A percentile compares a stretch with the other conserved stretches of the same genome.
These are phyloP conservation scores for Onychomys leucogaster DNA, from an alignment of 2,797 vertebrate species.

Conservation along the genomic window DNA sequence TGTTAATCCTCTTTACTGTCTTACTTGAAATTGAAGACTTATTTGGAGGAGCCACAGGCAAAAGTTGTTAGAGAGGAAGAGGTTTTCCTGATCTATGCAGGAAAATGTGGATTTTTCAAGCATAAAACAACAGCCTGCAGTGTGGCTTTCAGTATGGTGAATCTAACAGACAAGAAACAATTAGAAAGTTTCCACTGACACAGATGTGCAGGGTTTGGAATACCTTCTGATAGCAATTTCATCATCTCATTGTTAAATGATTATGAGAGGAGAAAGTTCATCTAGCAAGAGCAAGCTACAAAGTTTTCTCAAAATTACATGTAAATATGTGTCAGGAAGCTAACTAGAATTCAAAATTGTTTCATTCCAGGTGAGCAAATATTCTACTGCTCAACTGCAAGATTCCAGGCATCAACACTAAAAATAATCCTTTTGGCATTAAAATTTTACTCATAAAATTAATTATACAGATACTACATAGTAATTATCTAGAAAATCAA, in stretches of 20 bases:
- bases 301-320: constrained; percentile 2
- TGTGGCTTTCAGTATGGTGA: not conserved
- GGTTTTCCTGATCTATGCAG: not conserved
- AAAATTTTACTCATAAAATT: not conserved
- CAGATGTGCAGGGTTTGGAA: not conserved
- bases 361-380: constrained; percentile 2
- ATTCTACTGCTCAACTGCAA: not conserved
- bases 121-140: not conserved
- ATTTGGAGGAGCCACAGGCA: not conserved
- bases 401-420: not conserved
- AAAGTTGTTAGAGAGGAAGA: not conserved
- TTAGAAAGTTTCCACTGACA: not conserved
- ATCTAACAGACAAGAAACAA: constrained; percentile 11
- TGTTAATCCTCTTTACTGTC: not conserved
- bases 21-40: not conserved
- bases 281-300: not conserved
- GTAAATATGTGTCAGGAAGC: not conserved
- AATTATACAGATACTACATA: not conserved
- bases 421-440: not conserved
- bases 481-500: not conserved
- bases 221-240: not conserved
- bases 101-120: not conserved
- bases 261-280: not conserved
- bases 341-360: constrained; percentile 50
- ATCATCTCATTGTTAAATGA: not conserved